Conservation (phyloP, 2,888 invertebrate genomes). For the Heliconius cydno region DNA sequence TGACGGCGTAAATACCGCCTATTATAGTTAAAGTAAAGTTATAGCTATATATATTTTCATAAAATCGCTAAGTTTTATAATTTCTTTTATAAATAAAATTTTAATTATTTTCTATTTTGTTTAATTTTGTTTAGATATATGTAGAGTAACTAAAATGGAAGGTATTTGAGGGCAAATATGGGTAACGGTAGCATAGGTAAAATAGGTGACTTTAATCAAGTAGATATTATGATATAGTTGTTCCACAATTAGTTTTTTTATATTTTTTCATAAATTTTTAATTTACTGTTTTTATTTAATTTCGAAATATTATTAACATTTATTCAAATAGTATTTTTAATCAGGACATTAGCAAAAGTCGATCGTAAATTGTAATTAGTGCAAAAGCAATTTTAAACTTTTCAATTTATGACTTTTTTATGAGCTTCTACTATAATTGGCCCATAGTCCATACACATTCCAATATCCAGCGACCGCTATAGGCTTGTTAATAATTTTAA, state of each 20-base stretch:
- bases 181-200: too few relatives aligned
- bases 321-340: too few relatives aligned
- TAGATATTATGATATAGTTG: too few relatives aligned
- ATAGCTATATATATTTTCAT: not conserved
- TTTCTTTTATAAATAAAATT: not conserved
- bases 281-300: too few relatives aligned
- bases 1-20: slow-evolving; percentile 27
- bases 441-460: slow-evolving; percentile 44
- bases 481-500: slow-evolving; percentile 48
- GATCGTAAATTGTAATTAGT: slow-evolving; percentile 42
- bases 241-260: too few relatives aligned
- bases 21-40: not conserved
- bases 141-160: too few relatives aligned
- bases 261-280: too few relatives aligned
- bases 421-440: slow-evolving; percentile 47
- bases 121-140: not conserved
- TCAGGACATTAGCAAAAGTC: slow-evolving; percentile 52
- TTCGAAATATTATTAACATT: too few relatives aligned
- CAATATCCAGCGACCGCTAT: slow-evolving; percentile 33
- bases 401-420: slow-evolving; percentile 46
- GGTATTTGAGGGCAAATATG: too few relatives aligned
- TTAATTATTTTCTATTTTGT: not conserved
- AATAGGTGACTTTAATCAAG: too few relatives aligned
- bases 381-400: slow-evolving; percentile 41
- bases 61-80: not conserved